Evolutionary conservation across 2,113 vertebrate genomes (phyloP), one percentile per base, ranked within the genome.

Genomic region (Stegastes partitus): DNA sequence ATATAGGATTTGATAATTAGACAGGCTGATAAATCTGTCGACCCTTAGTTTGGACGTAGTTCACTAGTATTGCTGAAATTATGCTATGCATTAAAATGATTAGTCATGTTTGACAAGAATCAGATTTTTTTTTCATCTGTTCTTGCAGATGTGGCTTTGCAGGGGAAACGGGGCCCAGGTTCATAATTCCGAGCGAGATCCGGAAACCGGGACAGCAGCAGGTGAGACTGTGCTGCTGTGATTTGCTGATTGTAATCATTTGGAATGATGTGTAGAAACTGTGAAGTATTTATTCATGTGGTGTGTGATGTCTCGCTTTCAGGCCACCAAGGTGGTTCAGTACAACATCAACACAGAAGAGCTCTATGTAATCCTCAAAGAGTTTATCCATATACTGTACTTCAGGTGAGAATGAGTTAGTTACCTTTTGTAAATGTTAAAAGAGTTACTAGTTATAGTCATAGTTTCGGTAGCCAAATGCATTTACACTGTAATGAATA

Each of bases 321-420:
- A 99, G 98, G 95, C 96, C 37, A 59, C 96, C 90, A 97, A 92
- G 93, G 97, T 99, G 80, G 96, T 99, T 67, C 97, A 99, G 73
- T 98, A 96, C 89, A 98, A 98, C 87, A 98, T 99, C 86, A 99
- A 99, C 77, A 99, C 98, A 76, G 98, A 99, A 84, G 97, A 99
- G 89, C 94, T 99, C 1, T 99, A 99, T 91, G 95, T 95, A 2
- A 97, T 97, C 67, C 95, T 99, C 85, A 99, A 98, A 94, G 98
- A 99, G 81, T 99, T 99, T 68, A 97, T 99, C 89, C 98, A 99
- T 77, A 96, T 96, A 85, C 92, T 99, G 0, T 99, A 99, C 93
- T 99, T 99, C 95, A 97, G 98, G 98, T 99, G 82, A 90, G 56
- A 47, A 39, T 37, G 22, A 11, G 8, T 59, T 15, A 11, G n/a